Conservation (phyloP, 2,888 invertebrate genomes). For the Noctuana brunneofusca region DNA sequence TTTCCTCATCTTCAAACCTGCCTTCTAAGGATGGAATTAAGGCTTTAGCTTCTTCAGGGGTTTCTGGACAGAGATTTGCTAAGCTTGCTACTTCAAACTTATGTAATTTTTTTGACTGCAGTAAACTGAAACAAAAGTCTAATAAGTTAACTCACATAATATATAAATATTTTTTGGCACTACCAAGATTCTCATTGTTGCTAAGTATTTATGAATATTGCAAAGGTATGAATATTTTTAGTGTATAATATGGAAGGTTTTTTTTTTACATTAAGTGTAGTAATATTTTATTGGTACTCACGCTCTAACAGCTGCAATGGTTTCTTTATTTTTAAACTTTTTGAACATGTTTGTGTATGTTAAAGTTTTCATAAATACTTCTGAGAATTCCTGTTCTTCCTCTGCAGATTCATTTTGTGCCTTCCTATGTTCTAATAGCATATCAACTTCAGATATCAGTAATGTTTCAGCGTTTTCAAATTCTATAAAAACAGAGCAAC, state of each 20-base stretch:
- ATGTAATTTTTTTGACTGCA: constrained; percentile 97
- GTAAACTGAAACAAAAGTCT: constrained; percentile 84
- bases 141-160: too few relatives aligned
- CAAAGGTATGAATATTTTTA: too few relatives aligned
- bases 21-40: constrained; percentile 98
- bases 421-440: constrained; percentile 98
- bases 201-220: too few relatives aligned
- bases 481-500: constrained; percentile 85
- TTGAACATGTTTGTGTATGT: constrained; percentile 98
- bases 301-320: constrained; percentile 97
- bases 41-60: constrained; percentile 98
- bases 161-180: too few relatives aligned
- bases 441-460: constrained; percentile 96
- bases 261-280: too few relatives aligned
- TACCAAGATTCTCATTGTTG: too few relatives aligned
- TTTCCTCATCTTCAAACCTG: constrained; percentile 98
- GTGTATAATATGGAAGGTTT: too few relatives aligned
- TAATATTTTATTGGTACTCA: constrained; percentile 52
- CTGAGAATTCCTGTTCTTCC: constrained; percentile 98
- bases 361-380: constrained; percentile 98
- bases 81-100: constrained; percentile 99
- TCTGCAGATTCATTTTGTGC: constrained; percentile 99
- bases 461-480: constrained; percentile 99
- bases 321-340: constrained; percentile 99
- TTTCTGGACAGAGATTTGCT: constrained; percentile 99